These are phyloP conservation scores for Tyrophagus putrescentiae DNA, from an alignment of 1,140 invertebrate genomes.

Conservation along the genomic window DNA sequence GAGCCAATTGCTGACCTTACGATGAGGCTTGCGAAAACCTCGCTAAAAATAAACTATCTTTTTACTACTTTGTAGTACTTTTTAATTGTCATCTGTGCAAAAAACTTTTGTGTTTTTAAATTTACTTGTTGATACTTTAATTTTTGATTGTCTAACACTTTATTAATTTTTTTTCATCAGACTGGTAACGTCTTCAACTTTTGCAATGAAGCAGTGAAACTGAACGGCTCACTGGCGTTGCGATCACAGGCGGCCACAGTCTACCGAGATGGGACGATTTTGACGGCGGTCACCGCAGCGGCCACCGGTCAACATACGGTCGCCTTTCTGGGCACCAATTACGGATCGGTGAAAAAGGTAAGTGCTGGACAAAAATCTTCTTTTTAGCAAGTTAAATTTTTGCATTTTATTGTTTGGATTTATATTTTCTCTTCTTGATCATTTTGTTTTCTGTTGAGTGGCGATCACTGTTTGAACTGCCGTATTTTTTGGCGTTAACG, in stretches of 20 bases:
- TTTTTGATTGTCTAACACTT: not conserved
- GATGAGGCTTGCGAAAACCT: too few species aligned
- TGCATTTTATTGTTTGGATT: too few species aligned
- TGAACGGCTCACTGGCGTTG: conserved; percentile 69
- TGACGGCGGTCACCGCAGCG: not conserved
- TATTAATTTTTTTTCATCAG: conserved; percentile 38
- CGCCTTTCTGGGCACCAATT: conserved; percentile 66
- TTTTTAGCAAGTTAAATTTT: too few species aligned
- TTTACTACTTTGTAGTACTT: not conserved
- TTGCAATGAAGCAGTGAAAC: conserved; percentile 77
- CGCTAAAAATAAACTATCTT: not conserved
- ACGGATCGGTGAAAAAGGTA: conserved; percentile 63
- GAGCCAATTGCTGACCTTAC: too few species aligned
- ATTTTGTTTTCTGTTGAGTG: too few species aligned
- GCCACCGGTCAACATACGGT: conserved; percentile 50
- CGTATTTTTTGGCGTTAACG: too few species aligned
- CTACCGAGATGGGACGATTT: conserved; percentile 47
- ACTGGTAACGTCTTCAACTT: conserved; percentile 79
- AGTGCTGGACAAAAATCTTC: conserved; percentile 23
- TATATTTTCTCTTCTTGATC: too few species aligned
- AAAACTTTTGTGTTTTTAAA: not conserved
- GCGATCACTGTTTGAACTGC: too few species aligned
- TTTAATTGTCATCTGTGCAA: not conserved
- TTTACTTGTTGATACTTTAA: not conserved
- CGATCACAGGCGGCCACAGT: conserved; percentile 49